Percentiles rank a stretch among this genome's conserved stretches.
Conservation (phyloP, 2,113 vertebrate genomes). For the Aspidoscelis tigris region DNA sequence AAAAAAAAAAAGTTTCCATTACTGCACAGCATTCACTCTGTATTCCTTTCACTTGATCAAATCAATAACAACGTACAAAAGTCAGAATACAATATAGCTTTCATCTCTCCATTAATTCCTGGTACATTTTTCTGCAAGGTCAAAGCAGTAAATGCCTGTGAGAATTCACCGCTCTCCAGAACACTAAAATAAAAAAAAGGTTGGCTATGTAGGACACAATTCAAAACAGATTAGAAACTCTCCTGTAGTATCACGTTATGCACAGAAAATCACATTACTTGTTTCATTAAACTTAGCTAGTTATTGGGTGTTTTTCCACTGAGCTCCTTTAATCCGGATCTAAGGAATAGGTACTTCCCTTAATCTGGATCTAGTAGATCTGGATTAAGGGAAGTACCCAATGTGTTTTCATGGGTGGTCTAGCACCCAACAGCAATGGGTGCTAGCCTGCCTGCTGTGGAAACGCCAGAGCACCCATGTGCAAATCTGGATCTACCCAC, state of each 20-base stretch:
- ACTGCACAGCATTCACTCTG: neutral
- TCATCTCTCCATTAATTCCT: conserved; percentile 38
- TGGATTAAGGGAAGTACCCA: too few species aligned
- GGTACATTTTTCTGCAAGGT: conserved; percentile 37
- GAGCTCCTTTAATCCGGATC: too few species aligned
- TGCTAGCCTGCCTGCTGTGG: too few species aligned
- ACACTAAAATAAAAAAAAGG: conserved; percentile 11
- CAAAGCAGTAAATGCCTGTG: neutral
- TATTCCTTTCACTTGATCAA: conserved; percentile 44
- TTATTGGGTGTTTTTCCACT: too few species aligned
- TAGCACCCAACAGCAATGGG: too few species aligned
- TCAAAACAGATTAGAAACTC: conserved; percentile 1
- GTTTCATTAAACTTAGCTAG: neutral
- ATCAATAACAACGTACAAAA: neutral
- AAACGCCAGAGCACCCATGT: too few species aligned
- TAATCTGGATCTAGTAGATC: too few species aligned
- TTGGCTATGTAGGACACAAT: neutral
- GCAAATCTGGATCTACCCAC: too few species aligned
- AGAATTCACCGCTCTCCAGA: conserved; percentile 7
- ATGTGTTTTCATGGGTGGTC: too few species aligned
- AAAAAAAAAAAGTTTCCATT: neutral
- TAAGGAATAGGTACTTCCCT: too few species aligned
- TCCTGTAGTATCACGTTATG: neutral
- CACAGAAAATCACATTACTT: neutral
- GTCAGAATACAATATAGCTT: conserved; percentile 24